These are phyloP conservation scores for Zeuzera pyrina DNA, from an alignment of 2,888 invertebrate species.

Conservation along the genomic window DNA sequence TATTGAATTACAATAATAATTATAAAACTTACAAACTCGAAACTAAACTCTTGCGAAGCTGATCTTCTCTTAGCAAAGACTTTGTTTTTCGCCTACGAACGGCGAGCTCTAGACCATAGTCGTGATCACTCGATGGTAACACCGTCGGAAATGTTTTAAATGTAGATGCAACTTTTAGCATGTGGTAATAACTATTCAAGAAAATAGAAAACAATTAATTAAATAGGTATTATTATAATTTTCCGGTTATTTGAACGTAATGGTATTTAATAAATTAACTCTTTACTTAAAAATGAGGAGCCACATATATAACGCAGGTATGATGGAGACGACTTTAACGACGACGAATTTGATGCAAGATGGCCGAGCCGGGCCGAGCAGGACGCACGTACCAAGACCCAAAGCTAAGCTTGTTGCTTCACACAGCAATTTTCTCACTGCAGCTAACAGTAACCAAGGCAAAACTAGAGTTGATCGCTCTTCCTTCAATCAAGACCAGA, in stretches of 20 bases:
- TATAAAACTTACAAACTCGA: constrained; percentile 44
- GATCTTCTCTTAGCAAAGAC: constrained; percentile 52
- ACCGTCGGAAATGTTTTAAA: constrained; percentile 46
- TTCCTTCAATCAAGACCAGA: constrained; percentile 36
- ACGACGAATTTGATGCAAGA: constrained; percentile 66
- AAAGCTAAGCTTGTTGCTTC: constrained; percentile 55
- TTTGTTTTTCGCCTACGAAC: constrained; percentile 60
- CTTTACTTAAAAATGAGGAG: constrained; percentile 55
- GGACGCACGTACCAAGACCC: constrained; percentile 61
- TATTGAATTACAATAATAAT: neutral
- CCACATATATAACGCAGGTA: constrained; percentile 68
- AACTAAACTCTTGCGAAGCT: constrained; percentile 47
- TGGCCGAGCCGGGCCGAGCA: constrained; percentile 53
- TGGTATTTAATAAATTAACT: neutral
- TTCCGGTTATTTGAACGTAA: too few relatives aligned
- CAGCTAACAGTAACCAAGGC: constrained; percentile 67
- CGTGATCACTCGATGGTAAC: constrained; percentile 29
- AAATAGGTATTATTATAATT: neutral
- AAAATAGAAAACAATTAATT: neutral
- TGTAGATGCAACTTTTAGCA: constrained; percentile 42
- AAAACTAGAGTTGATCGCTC: constrained; percentile 62
- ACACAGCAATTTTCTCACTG: constrained; percentile 56
- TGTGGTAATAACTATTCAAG: constrained; percentile 45
- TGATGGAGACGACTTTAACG: constrained; percentile 50
- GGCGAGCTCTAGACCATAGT: constrained; percentile 57